Evolutionary conservation across 2,797 vertebrate genomes (phyloP).

Genomic region (Gambelia wislizenii): DNA sequence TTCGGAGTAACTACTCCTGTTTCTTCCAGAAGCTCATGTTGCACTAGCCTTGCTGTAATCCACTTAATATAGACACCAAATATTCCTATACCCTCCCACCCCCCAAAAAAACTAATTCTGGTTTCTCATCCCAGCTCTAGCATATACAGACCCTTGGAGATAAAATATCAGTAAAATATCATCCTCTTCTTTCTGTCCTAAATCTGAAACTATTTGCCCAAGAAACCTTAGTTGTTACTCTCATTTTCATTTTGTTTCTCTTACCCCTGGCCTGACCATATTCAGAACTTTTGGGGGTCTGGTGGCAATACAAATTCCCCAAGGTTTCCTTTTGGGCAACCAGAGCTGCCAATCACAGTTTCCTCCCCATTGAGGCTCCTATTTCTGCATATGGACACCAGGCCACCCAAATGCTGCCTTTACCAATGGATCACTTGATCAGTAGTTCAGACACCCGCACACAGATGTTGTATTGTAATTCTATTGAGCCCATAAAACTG

Average conservation of each 20-base stretch:
- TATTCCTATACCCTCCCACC: too few species aligned
- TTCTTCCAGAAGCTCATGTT: too few species aligned
- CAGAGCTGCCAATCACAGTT: not conserved
- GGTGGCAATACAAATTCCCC: not conserved
- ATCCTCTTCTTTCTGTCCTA: not conserved
- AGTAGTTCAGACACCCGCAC: not conserved
- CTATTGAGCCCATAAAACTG: not conserved
- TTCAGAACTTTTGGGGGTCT: not conserved
- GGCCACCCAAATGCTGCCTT: not conserved
- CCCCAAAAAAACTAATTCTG: not conserved
- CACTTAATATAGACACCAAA: too few species aligned
- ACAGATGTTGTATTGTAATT: not conserved
- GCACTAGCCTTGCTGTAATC: too few species aligned
- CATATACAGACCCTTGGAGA: not conserved
- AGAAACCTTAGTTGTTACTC: too few species aligned
- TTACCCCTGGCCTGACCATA: not conserved
- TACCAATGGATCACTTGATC: not conserved
- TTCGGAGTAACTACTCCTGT: too few species aligned
- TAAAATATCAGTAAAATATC: too few species aligned
- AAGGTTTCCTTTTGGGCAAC: not conserved
- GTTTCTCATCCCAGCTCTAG: not conserved
- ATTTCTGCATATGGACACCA: not conserved
- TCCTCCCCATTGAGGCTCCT: not conserved
- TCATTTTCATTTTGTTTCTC: not conserved
- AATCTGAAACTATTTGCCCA: not conserved